Base-by-base conservation (phyloP, 2,113 vertebrate genomes). In the Notothenia rossii region DNA sequence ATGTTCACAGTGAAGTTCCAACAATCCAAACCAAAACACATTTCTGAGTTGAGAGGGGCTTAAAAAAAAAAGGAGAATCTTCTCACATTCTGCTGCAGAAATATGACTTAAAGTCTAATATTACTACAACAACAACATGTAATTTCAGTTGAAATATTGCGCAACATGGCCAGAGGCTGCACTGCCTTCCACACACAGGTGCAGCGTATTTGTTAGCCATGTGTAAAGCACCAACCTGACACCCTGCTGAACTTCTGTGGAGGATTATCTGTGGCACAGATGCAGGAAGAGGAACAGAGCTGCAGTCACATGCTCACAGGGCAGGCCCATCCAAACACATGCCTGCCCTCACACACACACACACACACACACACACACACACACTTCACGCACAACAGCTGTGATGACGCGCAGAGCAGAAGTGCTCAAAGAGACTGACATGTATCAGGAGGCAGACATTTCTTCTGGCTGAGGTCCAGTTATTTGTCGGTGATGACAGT, bases 391-490 rank as follows among this genome's bases (percentile, higher is more conserved):
- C 62, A 64, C 60, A 54, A 61, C 75, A 86, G 77, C 73, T 88
- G 75, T 78, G 82, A 83, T 59, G 81, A 78, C 72, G 81, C 72
- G 81, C 81, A 82, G 76, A 79, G 66, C 82, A 87, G 70, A 77
- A 66, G 80, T 49, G 68, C 76, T 81, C 25, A 12, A 55, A 78
- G 76, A 75, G 72, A 51, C 54, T 71, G 73, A 82, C 77, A 62
- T 70, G 76, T 74, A 82, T 69, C 61, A 68, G 70, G 82, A 82
- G 65, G 65, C 63, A 55, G 73, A 78, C 78, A 74, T 76, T 69
- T 79, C 84, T 88, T 77, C 76, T 51, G 33, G 63, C 71, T 88
- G 84, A 86, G 87, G 81, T 86, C 84, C 83, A 72, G 77, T 83
- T 70, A 64, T 78, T 81, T 86, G 66, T 88, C 66, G 59, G 20